A percentile compares a stretch with the other conserved stretches of the same genome.
These are phyloP conservation scores for Prosopocoilus inquinatus DNA, from an alignment of 2,888 invertebrate species.

Conservation along the genomic window DNA sequence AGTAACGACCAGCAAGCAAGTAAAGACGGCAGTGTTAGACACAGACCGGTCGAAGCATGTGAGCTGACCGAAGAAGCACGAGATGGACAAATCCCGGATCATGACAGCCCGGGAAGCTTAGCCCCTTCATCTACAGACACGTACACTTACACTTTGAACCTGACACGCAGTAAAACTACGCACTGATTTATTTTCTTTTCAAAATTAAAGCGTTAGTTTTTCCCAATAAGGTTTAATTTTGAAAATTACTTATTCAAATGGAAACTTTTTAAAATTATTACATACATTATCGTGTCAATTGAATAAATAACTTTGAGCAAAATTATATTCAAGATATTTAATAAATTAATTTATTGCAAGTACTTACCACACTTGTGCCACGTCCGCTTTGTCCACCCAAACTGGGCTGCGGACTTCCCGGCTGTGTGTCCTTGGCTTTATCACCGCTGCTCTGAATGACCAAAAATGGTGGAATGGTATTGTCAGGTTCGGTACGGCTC, in stretches of 20 bases:
- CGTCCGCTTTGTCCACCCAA: constrained; percentile 80
- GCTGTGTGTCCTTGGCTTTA: constrained; percentile 54
- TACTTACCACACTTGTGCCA: constrained; percentile 81
- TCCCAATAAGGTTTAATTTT: neutral
- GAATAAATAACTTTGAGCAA: too few species aligned
- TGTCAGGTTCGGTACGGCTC: constrained; percentile 65
- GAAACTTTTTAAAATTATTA: too few species aligned
- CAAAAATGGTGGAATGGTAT: constrained; percentile 74
- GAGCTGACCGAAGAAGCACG: constrained; percentile 94
- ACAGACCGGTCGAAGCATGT: constrained; percentile 96
- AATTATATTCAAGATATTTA: neutral
- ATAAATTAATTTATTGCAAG: neutral
- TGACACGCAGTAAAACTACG: neutral
- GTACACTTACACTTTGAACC: constrained; percentile 12
- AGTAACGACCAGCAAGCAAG: constrained; percentile 8
- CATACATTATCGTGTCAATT: too few species aligned
- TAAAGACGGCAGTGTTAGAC: constrained; percentile 38
- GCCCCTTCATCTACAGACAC: constrained; percentile 83
- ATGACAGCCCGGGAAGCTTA: constrained; percentile 94
- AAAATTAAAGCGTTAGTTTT: neutral
- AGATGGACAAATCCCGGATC: constrained; percentile 93
- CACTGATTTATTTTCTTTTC: neutral
- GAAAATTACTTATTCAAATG: neutral
- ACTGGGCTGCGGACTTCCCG: constrained; percentile 68
- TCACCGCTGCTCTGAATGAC: constrained; percentile 76